Conservation (phyloP, 2,797 vertebrate species). For the Lutjanus argentimaculatus region DNA sequence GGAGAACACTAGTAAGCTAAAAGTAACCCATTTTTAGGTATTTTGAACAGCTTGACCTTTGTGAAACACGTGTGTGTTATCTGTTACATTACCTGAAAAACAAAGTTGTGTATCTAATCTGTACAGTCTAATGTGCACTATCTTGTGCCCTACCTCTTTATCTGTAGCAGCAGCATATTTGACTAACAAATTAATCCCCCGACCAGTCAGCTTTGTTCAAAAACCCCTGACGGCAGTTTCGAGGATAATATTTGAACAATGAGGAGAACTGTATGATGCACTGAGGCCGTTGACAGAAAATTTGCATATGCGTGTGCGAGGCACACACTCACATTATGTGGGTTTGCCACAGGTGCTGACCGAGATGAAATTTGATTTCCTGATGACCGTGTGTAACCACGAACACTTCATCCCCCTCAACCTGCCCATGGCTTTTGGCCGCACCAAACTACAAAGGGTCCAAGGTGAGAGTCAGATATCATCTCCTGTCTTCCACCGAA, state of each 20-base stretch:
- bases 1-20: too few species aligned
- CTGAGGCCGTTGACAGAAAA: not conserved
- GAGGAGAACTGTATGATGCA: not conserved
- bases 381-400: conserved; percentile 94
- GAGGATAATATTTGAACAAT: not conserved
- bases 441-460: conserved; percentile 93
- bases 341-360: conserved; percentile 87
- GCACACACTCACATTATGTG: fast-evolving
- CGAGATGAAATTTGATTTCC: conserved; percentile 97
- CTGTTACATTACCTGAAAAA: not conserved
- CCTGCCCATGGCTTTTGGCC: conserved; percentile 95
- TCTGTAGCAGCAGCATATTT: conserved; percentile 41
- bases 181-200: conserved; percentile 56
- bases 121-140: not conserved
- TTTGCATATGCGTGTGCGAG: conserved; percentile 1
- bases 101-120: not conserved
- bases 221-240: too few species aligned
- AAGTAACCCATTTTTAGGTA: not conserved
- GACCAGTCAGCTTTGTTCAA: not conserved
- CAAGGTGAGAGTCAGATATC: conserved; percentile 87
- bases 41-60: not conserved
- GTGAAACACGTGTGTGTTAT: not conserved
- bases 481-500: not conserved
- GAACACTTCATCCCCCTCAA: conserved; percentile 99
- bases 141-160: not conserved